Percentiles rank a stretch among this genome's conserved stretches.
Evolutionary conservation across 2,888 invertebrate genomes (phyloP).

Genomic region (Hoplodrina ambigua): DNA sequence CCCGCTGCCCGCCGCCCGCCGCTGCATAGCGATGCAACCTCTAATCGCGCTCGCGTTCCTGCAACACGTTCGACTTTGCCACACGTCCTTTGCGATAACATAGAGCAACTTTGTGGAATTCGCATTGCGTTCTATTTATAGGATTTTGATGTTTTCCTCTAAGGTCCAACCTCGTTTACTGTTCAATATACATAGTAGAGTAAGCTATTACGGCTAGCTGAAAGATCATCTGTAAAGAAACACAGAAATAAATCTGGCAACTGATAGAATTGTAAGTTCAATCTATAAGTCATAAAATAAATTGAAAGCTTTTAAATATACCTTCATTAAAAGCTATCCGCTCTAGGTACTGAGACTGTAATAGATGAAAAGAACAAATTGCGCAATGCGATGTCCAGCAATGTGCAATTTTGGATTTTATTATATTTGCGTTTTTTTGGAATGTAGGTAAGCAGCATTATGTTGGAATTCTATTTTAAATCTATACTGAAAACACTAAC

Average conservation of each 20-base stretch:
- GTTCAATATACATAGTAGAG: not conserved
- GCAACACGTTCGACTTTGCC: slow-evolving; percentile 65
- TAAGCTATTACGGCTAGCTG: slow-evolving; percentile 1
- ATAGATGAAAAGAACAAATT: no score
- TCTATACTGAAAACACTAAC: not conserved
- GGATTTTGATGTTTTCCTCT: slow-evolving; percentile 23
- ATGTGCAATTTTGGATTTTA: not conserved
- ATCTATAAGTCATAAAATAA: slow-evolving; percentile 28
- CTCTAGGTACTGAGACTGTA: not conserved
- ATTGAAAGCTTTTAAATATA: slow-evolving; percentile 19
- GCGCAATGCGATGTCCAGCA: not conserved
- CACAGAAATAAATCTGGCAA: slow-evolving; percentile 20
- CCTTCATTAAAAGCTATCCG: slow-evolving; percentile 6
- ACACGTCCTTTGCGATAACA: slow-evolving; percentile 55
- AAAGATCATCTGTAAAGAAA: slow-evolving; percentile 5
- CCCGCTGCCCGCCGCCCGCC: slow-evolving; percentile 50
- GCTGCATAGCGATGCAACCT: slow-evolving; percentile 80
- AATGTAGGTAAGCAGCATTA: not conserved
- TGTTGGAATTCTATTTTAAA: not conserved
- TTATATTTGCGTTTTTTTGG: no score
- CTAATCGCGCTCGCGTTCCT: slow-evolving; percentile 73
- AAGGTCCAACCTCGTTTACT: slow-evolving; percentile 6
- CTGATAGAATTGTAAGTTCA: slow-evolving; percentile 16
- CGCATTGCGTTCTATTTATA: slow-evolving; percentile 45
- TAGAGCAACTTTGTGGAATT: slow-evolving; percentile 47